Evolutionary conservation across 2,113 vertebrate genomes (phyloP).

Genomic region (Heliornis fulica): DNA sequence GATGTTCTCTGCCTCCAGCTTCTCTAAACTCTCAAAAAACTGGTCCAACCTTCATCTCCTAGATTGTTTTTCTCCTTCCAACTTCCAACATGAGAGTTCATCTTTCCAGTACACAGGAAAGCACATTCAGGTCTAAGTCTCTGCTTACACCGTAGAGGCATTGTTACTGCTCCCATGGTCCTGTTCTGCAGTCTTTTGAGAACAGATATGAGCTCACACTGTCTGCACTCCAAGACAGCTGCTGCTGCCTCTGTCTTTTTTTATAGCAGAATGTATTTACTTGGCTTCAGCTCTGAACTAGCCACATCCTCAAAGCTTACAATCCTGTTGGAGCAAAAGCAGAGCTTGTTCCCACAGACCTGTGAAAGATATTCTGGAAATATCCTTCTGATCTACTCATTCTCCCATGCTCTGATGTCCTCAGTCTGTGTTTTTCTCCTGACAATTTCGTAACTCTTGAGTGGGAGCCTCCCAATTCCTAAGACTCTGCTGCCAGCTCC

Average conservation of each 20-base stretch:
- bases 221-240: constrained; percentile 26
- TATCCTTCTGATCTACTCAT: not conserved
- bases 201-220: not conserved
- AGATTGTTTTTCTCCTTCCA: not conserved
- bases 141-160: not conserved
- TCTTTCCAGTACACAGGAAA: not conserved
- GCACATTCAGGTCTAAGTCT: not conserved
- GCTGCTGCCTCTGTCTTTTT: constrained; percentile 27
- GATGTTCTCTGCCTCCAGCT: not conserved
- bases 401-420: constrained; percentile 9
- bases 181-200: not conserved
- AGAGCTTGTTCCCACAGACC: constrained; percentile 40
- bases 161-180: not conserved
- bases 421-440: not conserved
- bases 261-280: not conserved
- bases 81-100: not conserved
- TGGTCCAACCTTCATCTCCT: not conserved
- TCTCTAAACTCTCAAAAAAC: not conserved
- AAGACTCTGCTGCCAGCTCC: not conserved
- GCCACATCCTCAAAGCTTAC: constrained; percentile 24
- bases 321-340: not conserved
- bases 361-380: constrained; percentile 20
- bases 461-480: not conserved
- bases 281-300: not conserved
- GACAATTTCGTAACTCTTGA: constrained; percentile 31